These are phyloP conservation scores for Brachycybe producta DNA, from an alignment of 2,888 invertebrate genomes.

Conservation along the genomic window DNA sequence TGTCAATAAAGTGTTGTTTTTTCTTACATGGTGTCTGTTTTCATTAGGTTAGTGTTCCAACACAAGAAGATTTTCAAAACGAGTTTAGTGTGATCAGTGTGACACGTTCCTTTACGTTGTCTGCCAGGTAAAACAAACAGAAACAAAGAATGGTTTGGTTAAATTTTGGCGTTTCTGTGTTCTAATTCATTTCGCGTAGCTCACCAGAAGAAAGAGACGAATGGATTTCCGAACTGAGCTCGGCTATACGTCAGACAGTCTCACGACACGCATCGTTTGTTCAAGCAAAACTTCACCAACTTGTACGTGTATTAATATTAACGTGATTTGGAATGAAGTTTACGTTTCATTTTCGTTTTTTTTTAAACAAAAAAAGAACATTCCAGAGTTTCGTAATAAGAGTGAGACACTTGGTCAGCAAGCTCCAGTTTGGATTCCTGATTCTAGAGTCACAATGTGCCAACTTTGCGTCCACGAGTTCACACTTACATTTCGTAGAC, in stretches of 20 bases:
- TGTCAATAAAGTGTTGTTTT: not conserved
- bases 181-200: constrained; percentile 25
- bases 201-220: constrained; percentile 39
- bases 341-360: not conserved
- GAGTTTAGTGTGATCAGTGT: constrained; percentile 44
- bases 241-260: constrained; percentile 39
- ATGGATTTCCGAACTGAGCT: constrained; percentile 39
- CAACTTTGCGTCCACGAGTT: constrained; percentile 50
- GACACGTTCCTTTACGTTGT: constrained; percentile 42
- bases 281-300: constrained; percentile 19
- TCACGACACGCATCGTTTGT: constrained; percentile 36
- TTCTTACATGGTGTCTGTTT: not conserved
- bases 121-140: constrained; percentile 37
- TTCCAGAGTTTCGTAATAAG: too few relatives aligned
- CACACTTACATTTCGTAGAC: constrained; percentile 48
- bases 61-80: constrained; percentile 38
- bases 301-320: not conserved
- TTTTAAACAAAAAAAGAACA: constrained; percentile 1
- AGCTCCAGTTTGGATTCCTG: constrained; percentile 47
- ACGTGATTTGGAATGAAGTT: not conserved
- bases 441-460: constrained; percentile 48
- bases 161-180: not conserved
- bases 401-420: constrained; percentile 21
- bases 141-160: not conserved
- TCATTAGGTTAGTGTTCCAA: constrained; percentile 26